phyloP scores from a whole-genome alignment of 2,888 invertebrate species.

The Tetramorium bicarinatum region DNA sequence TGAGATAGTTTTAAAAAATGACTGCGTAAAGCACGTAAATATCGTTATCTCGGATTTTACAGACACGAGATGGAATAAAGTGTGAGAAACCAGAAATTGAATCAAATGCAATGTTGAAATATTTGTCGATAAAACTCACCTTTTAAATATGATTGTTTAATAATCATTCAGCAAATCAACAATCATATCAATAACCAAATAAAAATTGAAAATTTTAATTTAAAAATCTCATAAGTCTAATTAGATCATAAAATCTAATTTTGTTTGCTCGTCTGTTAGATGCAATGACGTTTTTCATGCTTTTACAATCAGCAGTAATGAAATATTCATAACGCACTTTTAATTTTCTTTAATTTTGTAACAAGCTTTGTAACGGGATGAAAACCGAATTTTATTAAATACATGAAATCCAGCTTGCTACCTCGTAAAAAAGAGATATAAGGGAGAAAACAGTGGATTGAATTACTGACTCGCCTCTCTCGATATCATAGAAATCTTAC shows the following conservation, averaged over 20 bases:
- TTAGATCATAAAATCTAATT: neutral
- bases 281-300: neutral
- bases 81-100: neutral
- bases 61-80: neutral
- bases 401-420: conserved; percentile 27
- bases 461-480: conserved; percentile 26
- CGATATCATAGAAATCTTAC: conserved; percentile 18
- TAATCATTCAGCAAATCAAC: neutral
- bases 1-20: neutral
- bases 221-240: neutral
- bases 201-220: neutral
- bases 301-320: conserved; percentile 14
- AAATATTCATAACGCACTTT: conserved; percentile 41
- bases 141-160: neutral
- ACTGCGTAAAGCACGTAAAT: neutral
- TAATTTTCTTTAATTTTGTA: conserved; percentile 44
- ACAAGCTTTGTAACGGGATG: neutral
- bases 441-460: conserved; percentile 26
- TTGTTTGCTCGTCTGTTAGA: neutral
- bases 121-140: neutral
- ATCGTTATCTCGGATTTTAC: neutral
- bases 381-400: conserved; percentile 44
- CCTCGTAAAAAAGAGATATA: neutral
- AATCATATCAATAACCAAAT: neutral
- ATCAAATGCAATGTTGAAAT: neutral